Base-by-base conservation (phyloP, 2,888 invertebrate species). In the Hedya salicella region DNA sequence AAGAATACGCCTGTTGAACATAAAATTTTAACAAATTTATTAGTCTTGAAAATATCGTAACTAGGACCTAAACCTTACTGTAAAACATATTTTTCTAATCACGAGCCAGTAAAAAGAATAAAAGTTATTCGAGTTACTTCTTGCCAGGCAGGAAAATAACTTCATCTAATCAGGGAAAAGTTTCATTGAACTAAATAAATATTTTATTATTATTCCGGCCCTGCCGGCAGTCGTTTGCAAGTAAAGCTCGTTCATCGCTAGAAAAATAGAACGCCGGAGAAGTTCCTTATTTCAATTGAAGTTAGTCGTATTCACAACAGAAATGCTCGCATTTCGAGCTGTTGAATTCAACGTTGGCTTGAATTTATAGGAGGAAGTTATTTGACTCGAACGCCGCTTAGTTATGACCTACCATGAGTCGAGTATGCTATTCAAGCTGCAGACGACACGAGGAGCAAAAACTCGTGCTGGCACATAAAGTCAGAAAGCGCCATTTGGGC, bases 231-330 rank as follows among this genome's bases (percentile, higher is more conserved):
- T 39, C 16, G 21, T 53, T 17, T 14, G 36, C 46, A 48, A 48
- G 32, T 30, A 19, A 40, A 48, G 19, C 44, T 74, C 75, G 72
- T 78, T 78, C 75, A 77, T 74, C 71, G 74, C 67, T 70, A 75
- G 75, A 78, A 80, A 78, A 81, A 81, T 80, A 75, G 74, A 77
- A 73, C 69, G 74, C 72, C 68, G 71, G 72, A 69, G 70, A 56
- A 77, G 75, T 82, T 80, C 78, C 78, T 76, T 82, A 81, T 83
- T 84, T 82, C 81, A 83, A 83, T 82, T 75, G 78, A 77, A 83
- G 79, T 82, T 79, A 73, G 75, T 74, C 71, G 75, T 76, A 78
- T 82, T 80, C 79, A 79, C 75, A 76, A 69, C 59, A 59, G 62
- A 62, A 56, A 68, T 64, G 36, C 74, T 75, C 62, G 71, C 75